Percentiles rank a stretch among this genome's conserved stretches.
These are phyloP conservation scores for Leptodactylus fuscus DNA, from an alignment of 2,113 vertebrate genomes.

Conservation along the genomic window DNA sequence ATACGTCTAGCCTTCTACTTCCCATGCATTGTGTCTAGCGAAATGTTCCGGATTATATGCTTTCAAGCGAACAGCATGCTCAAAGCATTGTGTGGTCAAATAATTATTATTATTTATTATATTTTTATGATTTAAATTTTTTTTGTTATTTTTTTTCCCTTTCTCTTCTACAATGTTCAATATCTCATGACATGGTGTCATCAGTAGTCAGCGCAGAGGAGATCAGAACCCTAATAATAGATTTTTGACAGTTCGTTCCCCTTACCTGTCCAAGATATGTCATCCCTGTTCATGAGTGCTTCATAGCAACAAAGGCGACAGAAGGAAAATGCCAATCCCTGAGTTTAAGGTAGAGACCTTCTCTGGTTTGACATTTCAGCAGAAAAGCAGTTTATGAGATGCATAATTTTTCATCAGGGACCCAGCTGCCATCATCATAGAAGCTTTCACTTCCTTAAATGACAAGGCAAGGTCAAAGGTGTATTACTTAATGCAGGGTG, in stretches of 20 bases:
- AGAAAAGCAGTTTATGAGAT: conserved; percentile 81
- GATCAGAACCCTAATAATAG: conserved; percentile 85
- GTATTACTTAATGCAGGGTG: conserved; percentile 71
- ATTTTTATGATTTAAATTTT: neutral
- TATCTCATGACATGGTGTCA: conserved; percentile 66
- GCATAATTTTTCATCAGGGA: conserved; percentile 83
- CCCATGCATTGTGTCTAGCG: neutral
- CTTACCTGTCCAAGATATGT: conserved; percentile 82
- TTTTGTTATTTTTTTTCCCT: conserved; percentile 1
- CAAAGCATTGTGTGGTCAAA: neutral
- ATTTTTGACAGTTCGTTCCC: conserved; percentile 80
- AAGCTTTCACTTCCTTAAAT: conserved; percentile 71
- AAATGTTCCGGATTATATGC: neutral
- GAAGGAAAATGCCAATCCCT: conserved; percentile 83
- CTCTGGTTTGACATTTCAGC: conserved; percentile 81
- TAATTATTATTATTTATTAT: conserved; percentile 15
- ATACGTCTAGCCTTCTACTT: neutral
- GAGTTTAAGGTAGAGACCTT: conserved; percentile 78
- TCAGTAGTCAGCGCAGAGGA: conserved; percentile 72
- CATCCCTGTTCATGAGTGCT: conserved; percentile 80
- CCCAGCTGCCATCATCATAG: conserved; percentile 77
- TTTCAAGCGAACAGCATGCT: neutral
- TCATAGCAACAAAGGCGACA: conserved; percentile 81
- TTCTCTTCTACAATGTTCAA: conserved; percentile 58
- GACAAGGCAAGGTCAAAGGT: conserved; percentile 76